Base-by-base conservation (phyloP, 1,140 invertebrate species). In the Octopus sinensis region DNA sequence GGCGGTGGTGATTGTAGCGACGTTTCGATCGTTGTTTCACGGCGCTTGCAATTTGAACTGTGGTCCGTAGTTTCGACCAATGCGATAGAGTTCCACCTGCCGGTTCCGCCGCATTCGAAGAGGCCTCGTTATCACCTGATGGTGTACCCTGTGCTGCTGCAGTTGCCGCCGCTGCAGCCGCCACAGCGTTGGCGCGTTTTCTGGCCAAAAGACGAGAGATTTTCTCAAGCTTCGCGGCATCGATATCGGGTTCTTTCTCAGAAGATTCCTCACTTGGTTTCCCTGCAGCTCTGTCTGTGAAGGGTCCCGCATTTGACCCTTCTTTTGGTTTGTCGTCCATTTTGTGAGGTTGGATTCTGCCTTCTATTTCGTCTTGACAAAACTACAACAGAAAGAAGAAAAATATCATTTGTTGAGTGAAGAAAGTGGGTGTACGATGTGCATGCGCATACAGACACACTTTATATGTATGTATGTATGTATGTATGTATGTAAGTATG, bases 1-100 rank as follows among this genome's bases (percentile, higher is more conserved):
- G 96, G 78, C 96, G 93, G 88, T 97, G 96, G 83, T 98, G 91
- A 3, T 95, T 94, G 51, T 95, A 94, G 86, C 96, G 96, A 90
- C 95, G 95, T 82, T 88, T 88, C 12, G 89, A 90, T 54, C 89
- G 89, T 30, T 81, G 75, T 76, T 90, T 88, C 88, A 98, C 96
- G 53, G 96, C 96, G 62, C 95, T 96, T 54, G 96, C 96, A 82
- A 97, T 92, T 90, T 97, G 96, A 80, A 98, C 96, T 4, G 96
- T 97, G 51, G 96, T 97, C 68, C 96, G 92, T 81, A 98, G 92
- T 91, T 97, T 97, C 94, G 96, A 95, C 96, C 96, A 98, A 81
- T 84, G 71, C 82, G 76, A n/a, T 80, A 76, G 43, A 76, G 79
- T 53, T 51, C 7, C 62, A 75, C 79, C n/a, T 23, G 5, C n/a